Base-by-base conservation (phyloP, 2,888 invertebrate genomes). In the Thera obeliscata region DNA sequence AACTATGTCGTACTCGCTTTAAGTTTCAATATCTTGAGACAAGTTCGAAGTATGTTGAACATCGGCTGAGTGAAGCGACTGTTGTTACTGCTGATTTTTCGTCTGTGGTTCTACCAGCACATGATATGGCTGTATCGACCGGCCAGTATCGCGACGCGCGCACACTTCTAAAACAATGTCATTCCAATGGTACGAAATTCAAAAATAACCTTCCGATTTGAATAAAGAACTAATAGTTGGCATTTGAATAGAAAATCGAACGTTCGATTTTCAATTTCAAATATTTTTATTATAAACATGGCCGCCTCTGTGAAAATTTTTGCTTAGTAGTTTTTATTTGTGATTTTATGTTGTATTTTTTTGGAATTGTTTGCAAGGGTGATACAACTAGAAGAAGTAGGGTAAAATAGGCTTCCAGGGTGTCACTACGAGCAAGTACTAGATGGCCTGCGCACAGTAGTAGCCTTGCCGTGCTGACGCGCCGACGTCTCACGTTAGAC, bases 101-200 rank as follows among this genome's bases (percentile, higher is more conserved):
- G 1, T 54, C 68, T 68, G 68, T 68, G 64, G 64, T 61, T 61
- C 48, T 41, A 61, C 80, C 80, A 81, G 82, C 83, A 84, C 87
- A 87, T 82, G 87, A 84, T 84, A 85, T 81, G 72, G 90, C 91
- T 91, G 84, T 93, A 93, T 93, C 91, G 93, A 93, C 91, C 91
- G 81, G 74, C 71, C 77, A 74, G 43, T 90, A 91, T 90, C 92
- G 91, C 92, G 92, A 91, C 92, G 92, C 92, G 93, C 93, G 92
- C 92, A 91, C 48, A 61, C 82, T 72, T 85, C 83, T 78, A 76
- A 77, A 79, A 80, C 81, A 77, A 84, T 82, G 76, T 81, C 76
- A 72, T 35, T 58, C 55, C 50, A 65, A 62, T 69, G 56, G 61
- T 63, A 56, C 54, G 48, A 71, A 71, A 74, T 63, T 66, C 55